Percentiles rank a stretch among this genome's conserved stretches.
phyloP scores from a whole-genome alignment of 1,140 invertebrate species.

The Geopemphigus sp. region DNA sequence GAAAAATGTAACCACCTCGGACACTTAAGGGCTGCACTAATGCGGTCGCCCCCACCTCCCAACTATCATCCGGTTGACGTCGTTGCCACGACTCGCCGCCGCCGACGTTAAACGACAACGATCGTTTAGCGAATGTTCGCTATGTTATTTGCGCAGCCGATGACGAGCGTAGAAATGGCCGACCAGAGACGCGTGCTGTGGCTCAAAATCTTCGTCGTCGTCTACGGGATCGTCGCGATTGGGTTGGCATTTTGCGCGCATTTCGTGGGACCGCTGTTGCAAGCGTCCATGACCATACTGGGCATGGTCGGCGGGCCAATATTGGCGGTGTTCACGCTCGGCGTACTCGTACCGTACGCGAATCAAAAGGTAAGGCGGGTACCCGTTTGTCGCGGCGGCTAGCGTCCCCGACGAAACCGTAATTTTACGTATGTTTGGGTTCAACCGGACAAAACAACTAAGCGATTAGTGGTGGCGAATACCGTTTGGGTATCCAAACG shows the following conservation, averaged over 20 bases:
- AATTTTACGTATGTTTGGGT: no score
- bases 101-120: no score
- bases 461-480: no score
- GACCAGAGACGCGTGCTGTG: slow-evolving; percentile 54
- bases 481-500: no score
- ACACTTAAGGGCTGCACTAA: no score
- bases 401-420: no score
- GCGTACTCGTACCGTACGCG: slow-evolving; percentile 67
- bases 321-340: slow-evolving; percentile 73
- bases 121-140: background rate
- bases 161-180: background rate
- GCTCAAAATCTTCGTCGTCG: slow-evolving; percentile 64
- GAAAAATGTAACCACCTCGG: no score
- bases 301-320: slow-evolving; percentile 78
- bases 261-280: slow-evolving; percentile 68
- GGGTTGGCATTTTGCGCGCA: slow-evolving; percentile 73
- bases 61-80: no score
- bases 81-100: no score
- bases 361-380: slow-evolving; percentile 59
- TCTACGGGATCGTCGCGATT: slow-evolving; percentile 69
- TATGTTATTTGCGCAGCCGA: slow-evolving; percentile 11
- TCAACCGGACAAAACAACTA: no score
- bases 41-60: no score
- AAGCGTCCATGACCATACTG: slow-evolving; percentile 74
- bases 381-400: no score